Evolutionary conservation across 2,888 invertebrate genomes (phyloP).

Genomic region (Omphaloscelis lunosa): DNA sequence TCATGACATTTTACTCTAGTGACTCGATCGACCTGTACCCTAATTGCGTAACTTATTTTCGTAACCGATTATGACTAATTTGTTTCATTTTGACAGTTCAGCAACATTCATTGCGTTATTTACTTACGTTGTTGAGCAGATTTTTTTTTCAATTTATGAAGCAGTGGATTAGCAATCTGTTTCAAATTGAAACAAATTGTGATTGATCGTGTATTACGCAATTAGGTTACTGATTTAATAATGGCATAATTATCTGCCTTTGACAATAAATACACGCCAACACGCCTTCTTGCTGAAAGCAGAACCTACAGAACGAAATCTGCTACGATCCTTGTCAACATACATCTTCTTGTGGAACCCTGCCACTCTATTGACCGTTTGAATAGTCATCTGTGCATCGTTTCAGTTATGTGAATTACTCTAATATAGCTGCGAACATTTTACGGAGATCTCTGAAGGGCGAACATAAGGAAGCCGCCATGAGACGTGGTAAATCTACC

Average conservation of each 20-base stretch:
- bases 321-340: not conserved
- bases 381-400: not conserved
- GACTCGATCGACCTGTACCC: not conserved
- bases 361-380: not conserved
- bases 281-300: not conserved
- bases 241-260: not conserved
- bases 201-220: too few relatives aligned
- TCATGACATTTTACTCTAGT: too few relatives aligned
- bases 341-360: not conserved
- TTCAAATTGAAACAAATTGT: too few relatives aligned
- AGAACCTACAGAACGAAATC: not conserved
- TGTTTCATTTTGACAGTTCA: too few relatives aligned
- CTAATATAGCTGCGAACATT: constrained; percentile 60
- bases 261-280: not conserved
- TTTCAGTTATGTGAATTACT: constrained; percentile 65
- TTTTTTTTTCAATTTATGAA: too few relatives aligned
- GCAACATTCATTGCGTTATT: too few relatives aligned
- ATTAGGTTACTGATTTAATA: not conserved
- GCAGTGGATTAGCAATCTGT: too few relatives aligned
- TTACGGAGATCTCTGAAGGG: constrained; percentile 55
- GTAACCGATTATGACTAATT: too few relatives aligned
- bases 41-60: too few relatives aligned
- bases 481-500: constrained; percentile 7
- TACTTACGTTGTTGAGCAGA: too few relatives aligned
- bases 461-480: constrained; percentile 29